Evolutionary conservation across 2,888 invertebrate genomes (phyloP).

Genomic region (Stenurella melanura): DNA sequence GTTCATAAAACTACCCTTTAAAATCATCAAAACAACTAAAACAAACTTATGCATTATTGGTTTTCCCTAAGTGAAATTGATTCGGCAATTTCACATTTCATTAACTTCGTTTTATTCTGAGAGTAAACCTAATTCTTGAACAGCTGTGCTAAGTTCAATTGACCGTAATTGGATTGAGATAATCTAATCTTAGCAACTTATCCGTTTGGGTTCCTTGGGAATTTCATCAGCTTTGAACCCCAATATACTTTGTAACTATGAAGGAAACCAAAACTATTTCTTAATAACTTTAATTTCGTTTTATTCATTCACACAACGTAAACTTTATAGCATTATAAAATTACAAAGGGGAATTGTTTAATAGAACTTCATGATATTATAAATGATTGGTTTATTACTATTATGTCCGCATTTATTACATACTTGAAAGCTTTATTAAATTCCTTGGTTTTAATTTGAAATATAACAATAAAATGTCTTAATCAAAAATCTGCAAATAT

Average conservation of each 20-base stretch:
- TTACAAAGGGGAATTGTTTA: not conserved
- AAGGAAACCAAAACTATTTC: slow-evolving; percentile 36
- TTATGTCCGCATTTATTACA: not conserved
- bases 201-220: slow-evolving; percentile 47
- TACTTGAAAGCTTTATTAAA: not conserved
- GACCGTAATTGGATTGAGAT: slow-evolving; percentile 56
- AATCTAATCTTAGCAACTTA: slow-evolving; percentile 52
- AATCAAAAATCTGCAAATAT: too few species aligned
- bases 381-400: not conserved
- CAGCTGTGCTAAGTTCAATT: slow-evolving; percentile 52
- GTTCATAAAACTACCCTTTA: slow-evolving; percentile 41
- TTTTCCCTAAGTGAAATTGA: slow-evolving; percentile 46
- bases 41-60: slow-evolving; percentile 39
- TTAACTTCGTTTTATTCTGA: slow-evolving; percentile 53
- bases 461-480: too few species aligned
- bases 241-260: slow-evolving; percentile 35
- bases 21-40: slow-evolving; percentile 32
- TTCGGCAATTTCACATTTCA: slow-evolving; percentile 57
- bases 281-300: slow-evolving; percentile 33
- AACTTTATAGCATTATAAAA: slow-evolving; percentile 11
- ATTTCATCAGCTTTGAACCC: slow-evolving; percentile 49
- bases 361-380: not conserved
- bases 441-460: not conserved
- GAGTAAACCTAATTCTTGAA: slow-evolving; percentile 51
- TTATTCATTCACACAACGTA: slow-evolving; percentile 27